A percentile compares a stretch with the other conserved stretches of the same genome.
Conservation (phyloP, 2,888 invertebrate genomes). For the Ellobium chinense region DNA sequence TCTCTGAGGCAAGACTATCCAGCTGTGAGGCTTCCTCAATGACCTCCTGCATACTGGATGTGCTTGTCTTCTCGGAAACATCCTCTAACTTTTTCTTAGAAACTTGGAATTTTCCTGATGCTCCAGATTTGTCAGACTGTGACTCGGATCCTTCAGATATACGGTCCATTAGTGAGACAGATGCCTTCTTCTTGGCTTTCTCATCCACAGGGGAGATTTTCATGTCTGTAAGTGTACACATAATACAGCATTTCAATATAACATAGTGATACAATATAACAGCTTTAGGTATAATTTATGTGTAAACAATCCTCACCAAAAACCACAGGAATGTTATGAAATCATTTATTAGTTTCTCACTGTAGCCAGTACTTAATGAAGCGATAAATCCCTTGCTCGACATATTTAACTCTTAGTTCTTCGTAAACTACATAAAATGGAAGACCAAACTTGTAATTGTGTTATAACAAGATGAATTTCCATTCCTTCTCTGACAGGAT, state of each 20-base stretch:
- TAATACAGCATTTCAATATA: too few species aligned
- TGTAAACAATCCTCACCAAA: too few species aligned
- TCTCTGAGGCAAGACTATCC: constrained; percentile 41
- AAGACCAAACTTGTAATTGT: too few species aligned
- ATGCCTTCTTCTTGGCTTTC: constrained; percentile 37
- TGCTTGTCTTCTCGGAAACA: constrained; percentile 40
- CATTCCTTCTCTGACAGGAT: too few species aligned
- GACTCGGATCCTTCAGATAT: constrained; percentile 70
- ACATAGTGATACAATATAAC: too few species aligned
- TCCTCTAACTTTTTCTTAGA: constrained; percentile 34
- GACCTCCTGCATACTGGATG: constrained; percentile 52
- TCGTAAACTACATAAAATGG: too few species aligned
- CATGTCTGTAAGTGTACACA: constrained; percentile 30
- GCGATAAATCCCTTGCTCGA: too few species aligned
- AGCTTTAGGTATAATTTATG: neutral
- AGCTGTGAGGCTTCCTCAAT: constrained; percentile 54
- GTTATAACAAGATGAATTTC: too few species aligned
- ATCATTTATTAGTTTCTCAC: too few species aligned
- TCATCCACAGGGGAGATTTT: constrained; percentile 46
- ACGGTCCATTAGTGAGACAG: constrained; percentile 55
- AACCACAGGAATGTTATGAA: too few species aligned
- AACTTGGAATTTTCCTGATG: constrained; percentile 10
- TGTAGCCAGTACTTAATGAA: too few species aligned
- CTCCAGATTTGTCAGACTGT: constrained; percentile 42
- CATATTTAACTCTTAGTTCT: too few species aligned